Evolutionary conservation across 2,888 invertebrate species (phyloP), one percentile per base, ranked within the genome.

Genomic region (Nomada fucata): DNA sequence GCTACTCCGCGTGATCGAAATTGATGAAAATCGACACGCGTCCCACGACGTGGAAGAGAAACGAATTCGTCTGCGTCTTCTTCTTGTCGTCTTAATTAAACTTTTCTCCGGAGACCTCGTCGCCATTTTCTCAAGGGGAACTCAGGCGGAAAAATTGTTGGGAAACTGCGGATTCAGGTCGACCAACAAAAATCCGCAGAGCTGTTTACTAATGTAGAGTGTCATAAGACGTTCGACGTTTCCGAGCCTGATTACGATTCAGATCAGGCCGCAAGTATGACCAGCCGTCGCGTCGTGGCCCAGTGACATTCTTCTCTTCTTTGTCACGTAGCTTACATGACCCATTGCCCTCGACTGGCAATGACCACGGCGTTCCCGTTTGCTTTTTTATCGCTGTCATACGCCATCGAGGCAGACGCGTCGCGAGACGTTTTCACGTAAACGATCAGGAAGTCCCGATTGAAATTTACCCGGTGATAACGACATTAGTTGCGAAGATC

Each of bases 301-400:
- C 84, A 76, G 73, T 85, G 78, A 84, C 84, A 85, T 85, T 78
- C 80, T 85, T 78, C 68, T 70, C 29, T 64, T 79, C 73, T 77
- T 70, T 71, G 73, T 83, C 83, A 81, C 85, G 85, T 78, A 57
- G 60, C 68, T 60, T 11, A 60, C 64, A 29, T 82, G 83, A 83
- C 83, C 83, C 82, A 82, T 83, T 83, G 83, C 77, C 83, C 83
- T 77, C 76, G 57, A 77, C 82, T 72, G 74, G 55, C 74, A 69
- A 78, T 72, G 82, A 75, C 74, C 77, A 74, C 76, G n/a, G 44
- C 52, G 76, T 74, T 67, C 53, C 67, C 64, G 44, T 80, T 69
- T 59, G 60, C 57, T 74, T 44, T 36, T 72, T 77, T 50, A 15
- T 57, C 63, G 50, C 11, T 11, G 10, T 10, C 20, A 2, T n/a